A percentile compares a stretch with the other conserved stretches of the same genome.
Conservation (phyloP, 2,888 invertebrate genomes). For the Sepioteuthis lessoniana region DNA sequence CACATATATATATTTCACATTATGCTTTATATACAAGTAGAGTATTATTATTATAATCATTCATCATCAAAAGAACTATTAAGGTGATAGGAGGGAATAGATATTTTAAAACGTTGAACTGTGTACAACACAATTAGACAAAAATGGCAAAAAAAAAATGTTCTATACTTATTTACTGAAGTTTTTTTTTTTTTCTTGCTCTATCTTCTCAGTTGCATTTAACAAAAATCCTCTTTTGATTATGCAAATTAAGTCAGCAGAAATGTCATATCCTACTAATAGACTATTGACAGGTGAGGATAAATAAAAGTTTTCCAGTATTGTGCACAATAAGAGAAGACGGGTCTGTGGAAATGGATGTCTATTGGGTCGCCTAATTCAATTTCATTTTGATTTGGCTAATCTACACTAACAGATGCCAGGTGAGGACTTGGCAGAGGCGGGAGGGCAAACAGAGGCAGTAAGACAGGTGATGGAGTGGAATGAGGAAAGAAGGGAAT, state of each 20-base stretch:
- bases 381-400: neutral
- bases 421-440: neutral
- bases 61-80: too few relatives aligned
- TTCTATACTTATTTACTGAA: neutral
- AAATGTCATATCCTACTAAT: neutral
- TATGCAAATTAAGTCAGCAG: conserved; percentile 33
- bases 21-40: too few relatives aligned
- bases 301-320: neutral
- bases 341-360: neutral
- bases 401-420: neutral
- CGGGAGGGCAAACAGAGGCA: neutral
- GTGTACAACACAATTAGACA: neutral
- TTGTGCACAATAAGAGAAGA: neutral
- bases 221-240: neutral
- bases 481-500: too few relatives aligned
- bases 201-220: neutral
- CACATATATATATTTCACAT: too few relatives aligned
- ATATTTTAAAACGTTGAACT: neutral
- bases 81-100: too few relatives aligned
- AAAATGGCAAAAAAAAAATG: neutral
- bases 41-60: too few relatives aligned
- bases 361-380: neutral
- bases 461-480: neutral
- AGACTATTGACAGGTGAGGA: neutral
- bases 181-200: neutral